Evolutionary conservation across 2,113 vertebrate genomes (phyloP).

Genomic region (Hylia prasina): DNA sequence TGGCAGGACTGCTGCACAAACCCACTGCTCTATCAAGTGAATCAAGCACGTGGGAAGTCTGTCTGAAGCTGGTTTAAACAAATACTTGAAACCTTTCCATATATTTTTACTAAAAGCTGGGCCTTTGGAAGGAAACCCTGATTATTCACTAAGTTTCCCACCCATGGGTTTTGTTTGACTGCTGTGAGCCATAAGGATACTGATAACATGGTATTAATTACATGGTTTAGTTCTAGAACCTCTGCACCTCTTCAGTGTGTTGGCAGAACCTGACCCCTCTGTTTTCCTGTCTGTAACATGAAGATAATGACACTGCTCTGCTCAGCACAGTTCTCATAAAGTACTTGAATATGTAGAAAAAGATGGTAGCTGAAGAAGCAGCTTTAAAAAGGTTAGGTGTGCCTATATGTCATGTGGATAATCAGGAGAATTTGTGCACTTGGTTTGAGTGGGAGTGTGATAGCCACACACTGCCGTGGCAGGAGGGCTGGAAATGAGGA

Average conservation of each 20-base stretch:
- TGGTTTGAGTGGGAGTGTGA: background rate
- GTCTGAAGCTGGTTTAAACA: background rate
- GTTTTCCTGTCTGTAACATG: background rate
- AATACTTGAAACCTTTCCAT: background rate
- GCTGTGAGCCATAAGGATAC: background rate
- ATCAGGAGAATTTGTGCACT: background rate
- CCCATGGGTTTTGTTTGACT: background rate
- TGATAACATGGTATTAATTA: background rate
- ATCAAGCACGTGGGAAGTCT: fast-evolving
- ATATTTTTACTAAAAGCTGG: background rate
- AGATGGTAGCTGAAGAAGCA: background rate
- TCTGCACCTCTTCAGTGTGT: background rate
- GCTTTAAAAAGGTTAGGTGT: background rate
- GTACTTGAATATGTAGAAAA: background rate
- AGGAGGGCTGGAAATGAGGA: slow-evolving; percentile 17
- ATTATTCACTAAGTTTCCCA: background rate
- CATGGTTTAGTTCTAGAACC: background rate
- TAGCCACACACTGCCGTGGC: background rate
- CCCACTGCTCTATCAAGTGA: background rate
- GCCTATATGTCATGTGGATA: background rate
- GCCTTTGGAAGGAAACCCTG: background rate
- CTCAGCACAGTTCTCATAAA: background rate
- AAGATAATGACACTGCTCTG: background rate
- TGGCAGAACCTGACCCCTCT: background rate
- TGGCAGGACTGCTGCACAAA: background rate